Evolutionary conservation across 2,888 invertebrate genomes (phyloP).

Genomic region (Allygus modestus): DNA sequence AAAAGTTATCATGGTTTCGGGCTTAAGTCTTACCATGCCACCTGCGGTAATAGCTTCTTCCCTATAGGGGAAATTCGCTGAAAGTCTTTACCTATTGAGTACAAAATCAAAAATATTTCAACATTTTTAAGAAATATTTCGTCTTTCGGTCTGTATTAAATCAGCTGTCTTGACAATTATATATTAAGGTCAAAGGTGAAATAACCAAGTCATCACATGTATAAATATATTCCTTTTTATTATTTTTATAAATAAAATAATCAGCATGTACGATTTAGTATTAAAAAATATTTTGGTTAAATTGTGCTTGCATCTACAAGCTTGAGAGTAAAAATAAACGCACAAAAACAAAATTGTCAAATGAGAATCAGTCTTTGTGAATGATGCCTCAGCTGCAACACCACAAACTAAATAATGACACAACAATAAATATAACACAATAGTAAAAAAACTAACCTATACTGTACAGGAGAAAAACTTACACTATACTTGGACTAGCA

Average conservation of each 20-base stretch:
- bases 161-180: too few species aligned
- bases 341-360: conserved; percentile 28
- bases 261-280: conserved; percentile 10
- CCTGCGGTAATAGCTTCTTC: too few species aligned
- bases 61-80: too few species aligned
- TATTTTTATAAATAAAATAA: conserved; percentile 22
- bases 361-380: conserved; percentile 55
- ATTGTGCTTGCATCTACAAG: neutral
- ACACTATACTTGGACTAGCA: conserved; percentile 49
- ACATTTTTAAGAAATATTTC: too few species aligned
- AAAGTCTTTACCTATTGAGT: too few species aligned
- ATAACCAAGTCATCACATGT: neutral
- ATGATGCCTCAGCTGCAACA: conserved; percentile 39
- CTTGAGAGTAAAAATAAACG: conserved; percentile 5
- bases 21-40: too few species aligned
- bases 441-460: conserved; percentile 36
- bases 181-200: neutral
- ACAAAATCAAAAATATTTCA: too few species aligned
- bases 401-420: conserved; percentile 37
- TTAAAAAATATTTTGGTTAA: conserved; percentile 47
- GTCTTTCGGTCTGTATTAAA: too few species aligned
- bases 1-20: too few species aligned
- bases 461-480: conserved; percentile 44
- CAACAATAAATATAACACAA: conserved; percentile 45
- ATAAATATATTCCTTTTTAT: conserved; percentile 7